Evolutionary conservation across 2,797 vertebrate species (phyloP), one percentile per base, ranked within the genome.

Genomic region (Acrocephalus scirpaceus): DNA sequence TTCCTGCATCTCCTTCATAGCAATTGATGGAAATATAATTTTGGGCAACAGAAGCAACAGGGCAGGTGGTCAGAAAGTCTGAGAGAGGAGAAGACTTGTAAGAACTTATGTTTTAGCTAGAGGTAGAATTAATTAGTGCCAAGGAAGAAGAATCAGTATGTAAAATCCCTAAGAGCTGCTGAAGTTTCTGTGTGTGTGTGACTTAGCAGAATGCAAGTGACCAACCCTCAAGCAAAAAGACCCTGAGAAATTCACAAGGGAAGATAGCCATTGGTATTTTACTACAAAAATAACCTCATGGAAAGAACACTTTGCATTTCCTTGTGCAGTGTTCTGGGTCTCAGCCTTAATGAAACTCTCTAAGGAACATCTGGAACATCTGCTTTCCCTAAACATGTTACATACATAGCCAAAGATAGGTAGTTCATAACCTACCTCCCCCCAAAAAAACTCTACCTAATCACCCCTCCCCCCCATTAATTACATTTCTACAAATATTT

Each of bases 381-480:
- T 17, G 8, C 69, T 78, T 92, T 76, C 51, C 51, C 44, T 58
- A 67, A 58, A 58, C 1, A 1, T 3, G 1, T 44, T 76, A 48
- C 8, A 38, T 7, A 23, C 29, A 69, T 22, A 75, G 34, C 20
- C 34, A 78, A 74, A 45, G 20, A 74, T 2, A 75, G 48, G 27
- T 29, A 64, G 34, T 57, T 86, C 26, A 32, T 16, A 86, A 58
- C 9, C 17, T 27, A 25, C 9, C 36, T 3, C 5, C 4, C 34
- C 14, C 42, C 3, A 14, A 53, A 60, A 34, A 75, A 16, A 5
- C 8, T 7, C 7, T 25, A 74, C 11, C 18, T 9, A 42, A 60
- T 32, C 10, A 26, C 1, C 13, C 0, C 14, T 2, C 2, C 11
- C 9, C 9, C 12, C 73, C 27, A 32, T 34, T 29, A 79, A 0